Evolutionary conservation across 2,113 vertebrate genomes (phyloP), one percentile per base, ranked within the genome.

Genomic region (Regulus satrapa): DNA sequence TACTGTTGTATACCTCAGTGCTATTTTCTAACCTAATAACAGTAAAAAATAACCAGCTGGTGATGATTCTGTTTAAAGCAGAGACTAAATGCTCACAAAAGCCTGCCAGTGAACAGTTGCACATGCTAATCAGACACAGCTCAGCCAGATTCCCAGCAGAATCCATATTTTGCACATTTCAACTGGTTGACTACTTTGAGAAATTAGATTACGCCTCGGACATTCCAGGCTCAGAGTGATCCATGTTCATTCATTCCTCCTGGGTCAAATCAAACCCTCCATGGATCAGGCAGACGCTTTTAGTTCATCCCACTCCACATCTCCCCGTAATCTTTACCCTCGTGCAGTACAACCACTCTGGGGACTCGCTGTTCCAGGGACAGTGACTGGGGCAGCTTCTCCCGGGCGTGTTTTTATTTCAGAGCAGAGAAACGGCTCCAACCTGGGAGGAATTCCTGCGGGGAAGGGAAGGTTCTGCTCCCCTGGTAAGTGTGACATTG

Each of bases 21-120:
- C 76, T 97, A 94, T 96, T 97, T 98, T 97, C 96, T 95, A 97
- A 98, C 86, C 84, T 95, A 98, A 97, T 97, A 98, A 95, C 91
- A 97, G 88, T 92, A 96, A 95, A 97, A 97, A 96, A 95, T 97
- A 98, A 97, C 95, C 95, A 98, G 85, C 82, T 97, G 95, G 91
- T 96, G 94, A 97, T 97, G 87, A 95, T 97, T 97, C 95, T 97
- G 71, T 96, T 97, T 97, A 97, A 93, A 86, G 78, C 56, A 95
- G 66, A 95, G 51, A 93, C 89, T 96, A 91, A 97, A 97, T 71
- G 89, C 55, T 68, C 52, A 31, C 85, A 49, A 79, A 96, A 93
- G 88, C 93, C 63, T 94, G 75, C 56, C 95, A 85, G 73, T 49
- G 87, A 96, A 95, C 91, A 96, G 91, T 96, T 96, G 93, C 93